phyloP scores from a whole-genome alignment of 2,797 vertebrate genomes.

The Paedocypris micromegethes region DNA sequence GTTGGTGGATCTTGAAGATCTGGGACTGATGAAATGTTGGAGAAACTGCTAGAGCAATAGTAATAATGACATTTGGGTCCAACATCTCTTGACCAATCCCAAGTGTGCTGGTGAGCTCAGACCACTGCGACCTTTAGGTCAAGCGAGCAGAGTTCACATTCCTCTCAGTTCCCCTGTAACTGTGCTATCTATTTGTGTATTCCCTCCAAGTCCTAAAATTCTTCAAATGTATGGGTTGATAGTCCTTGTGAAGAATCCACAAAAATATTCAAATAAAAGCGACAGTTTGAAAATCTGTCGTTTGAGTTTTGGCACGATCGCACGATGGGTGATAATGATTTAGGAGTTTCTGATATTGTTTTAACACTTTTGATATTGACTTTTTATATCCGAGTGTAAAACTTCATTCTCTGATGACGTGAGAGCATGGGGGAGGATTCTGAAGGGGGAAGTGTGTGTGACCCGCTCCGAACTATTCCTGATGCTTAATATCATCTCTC shows the following conservation, averaged over 20 bases:
- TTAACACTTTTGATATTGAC: too few species aligned
- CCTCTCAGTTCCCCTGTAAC: constrained; percentile 11
- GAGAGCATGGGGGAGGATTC: constrained; percentile 6
- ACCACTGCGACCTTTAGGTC: constrained; percentile 25
- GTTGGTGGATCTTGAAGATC: constrained; percentile 13
- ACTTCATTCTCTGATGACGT: constrained; percentile 13
- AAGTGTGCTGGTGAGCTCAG: constrained; percentile 6
- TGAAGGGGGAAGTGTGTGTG: constrained; percentile 1
- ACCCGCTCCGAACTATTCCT: constrained; percentile 26
- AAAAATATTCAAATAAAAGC: too few species aligned
- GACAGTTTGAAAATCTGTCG: too few species aligned
- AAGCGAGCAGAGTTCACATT: constrained; percentile 39
- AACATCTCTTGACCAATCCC: constrained; percentile 1
- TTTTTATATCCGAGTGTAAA: background rate
- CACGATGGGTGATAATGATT: too few species aligned
- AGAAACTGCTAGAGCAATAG: constrained; percentile 21
- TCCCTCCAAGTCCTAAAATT: too few species aligned
- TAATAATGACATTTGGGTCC: constrained; percentile 26
- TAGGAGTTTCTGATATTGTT: too few species aligned
- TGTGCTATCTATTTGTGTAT: too few species aligned
- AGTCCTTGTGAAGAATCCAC: too few species aligned
- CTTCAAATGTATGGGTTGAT: too few species aligned
- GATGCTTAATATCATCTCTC: constrained; percentile 38
- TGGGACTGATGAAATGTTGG: constrained; percentile 1
- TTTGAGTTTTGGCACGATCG: too few species aligned